Percentiles rank a stretch among this genome's conserved stretches.
phyloP scores from a whole-genome alignment of 2,888 invertebrate species.

The Sarcophaga subvicina region DNA sequence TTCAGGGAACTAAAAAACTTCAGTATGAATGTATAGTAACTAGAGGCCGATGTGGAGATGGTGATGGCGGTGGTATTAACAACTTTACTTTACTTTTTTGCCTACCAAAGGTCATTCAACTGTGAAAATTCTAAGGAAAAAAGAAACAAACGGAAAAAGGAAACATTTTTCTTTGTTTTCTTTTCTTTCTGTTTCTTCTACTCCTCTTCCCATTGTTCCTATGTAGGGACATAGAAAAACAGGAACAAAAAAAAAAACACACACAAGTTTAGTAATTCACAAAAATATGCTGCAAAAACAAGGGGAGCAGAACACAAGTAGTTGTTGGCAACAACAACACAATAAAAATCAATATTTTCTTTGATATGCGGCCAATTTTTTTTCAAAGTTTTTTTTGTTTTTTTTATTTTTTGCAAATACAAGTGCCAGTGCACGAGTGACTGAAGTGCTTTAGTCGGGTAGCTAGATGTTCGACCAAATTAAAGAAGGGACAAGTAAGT shows the following conservation, averaged over 20 bases:
- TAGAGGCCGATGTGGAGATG: too few relatives aligned
- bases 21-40: too few relatives aligned
- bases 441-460: not conserved
- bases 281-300: conserved; percentile 11
- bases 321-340: conserved; percentile 22
- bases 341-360: conserved; percentile 62
- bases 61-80: too few relatives aligned
- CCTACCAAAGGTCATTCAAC: conserved; percentile 54
- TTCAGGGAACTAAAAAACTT: not conserved
- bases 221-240: not conserved
- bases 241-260: conserved; percentile 2
- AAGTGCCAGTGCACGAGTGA: not conserved
- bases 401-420: not conserved
- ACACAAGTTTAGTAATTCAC: not conserved
- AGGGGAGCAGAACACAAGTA: not conserved
- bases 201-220: not conserved
- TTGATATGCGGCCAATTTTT: conserved; percentile 57
- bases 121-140: conserved; percentile 6
- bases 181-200: not conserved
- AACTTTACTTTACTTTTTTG: conserved; percentile 4
- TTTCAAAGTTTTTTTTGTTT: not conserved
- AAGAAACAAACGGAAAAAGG: conserved; percentile 38
- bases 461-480: not conserved
- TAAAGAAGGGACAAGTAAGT: not conserved
- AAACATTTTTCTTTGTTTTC: conserved; percentile 29